Conservation (phyloP, 2,797 vertebrate species). For the Benthosema pterotum region DNA sequence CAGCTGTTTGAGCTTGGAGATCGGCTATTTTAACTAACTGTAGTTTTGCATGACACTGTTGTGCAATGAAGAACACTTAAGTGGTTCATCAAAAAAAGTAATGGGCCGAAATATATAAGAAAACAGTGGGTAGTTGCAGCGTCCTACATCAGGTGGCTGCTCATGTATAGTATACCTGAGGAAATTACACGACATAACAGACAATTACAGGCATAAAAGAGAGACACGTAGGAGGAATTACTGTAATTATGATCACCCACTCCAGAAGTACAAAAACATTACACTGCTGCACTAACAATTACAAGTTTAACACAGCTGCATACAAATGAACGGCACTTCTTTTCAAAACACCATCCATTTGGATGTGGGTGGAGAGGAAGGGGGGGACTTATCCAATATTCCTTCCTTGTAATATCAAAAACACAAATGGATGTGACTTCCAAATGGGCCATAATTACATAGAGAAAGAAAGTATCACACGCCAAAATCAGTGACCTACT, state of each 20-base stretch:
- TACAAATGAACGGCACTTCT: slow-evolving; percentile 6
- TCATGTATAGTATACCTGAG: slow-evolving; percentile 7
- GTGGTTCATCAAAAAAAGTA: too few relatives aligned
- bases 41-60: too few relatives aligned
- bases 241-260: slow-evolving; percentile 58
- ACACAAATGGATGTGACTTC: not conserved
- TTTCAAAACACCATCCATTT: slow-evolving; percentile 8
- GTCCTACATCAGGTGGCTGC: not conserved
- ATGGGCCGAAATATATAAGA: too few relatives aligned
- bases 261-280: slow-evolving; percentile 42
- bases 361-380: not conserved
- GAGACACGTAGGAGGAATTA: slow-evolving; percentile 28
- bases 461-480: not conserved
- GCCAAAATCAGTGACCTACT: not conserved
- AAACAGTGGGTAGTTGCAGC: not conserved
- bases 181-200: slow-evolving; percentile 6
- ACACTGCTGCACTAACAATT: slow-evolving; percentile 36
- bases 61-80: too few relatives aligned
- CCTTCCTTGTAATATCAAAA: not conserved
- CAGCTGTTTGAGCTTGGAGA: too few relatives aligned
- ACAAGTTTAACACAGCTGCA: slow-evolving; percentile 36
- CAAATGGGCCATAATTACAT: not conserved
- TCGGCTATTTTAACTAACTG: too few relatives aligned
- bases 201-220: slow-evolving; percentile 17
- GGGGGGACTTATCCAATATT: not conserved